These are phyloP conservation scores for Plutella xylostella DNA, from an alignment of 2,888 invertebrate genomes.

Conservation along the genomic window DNA sequence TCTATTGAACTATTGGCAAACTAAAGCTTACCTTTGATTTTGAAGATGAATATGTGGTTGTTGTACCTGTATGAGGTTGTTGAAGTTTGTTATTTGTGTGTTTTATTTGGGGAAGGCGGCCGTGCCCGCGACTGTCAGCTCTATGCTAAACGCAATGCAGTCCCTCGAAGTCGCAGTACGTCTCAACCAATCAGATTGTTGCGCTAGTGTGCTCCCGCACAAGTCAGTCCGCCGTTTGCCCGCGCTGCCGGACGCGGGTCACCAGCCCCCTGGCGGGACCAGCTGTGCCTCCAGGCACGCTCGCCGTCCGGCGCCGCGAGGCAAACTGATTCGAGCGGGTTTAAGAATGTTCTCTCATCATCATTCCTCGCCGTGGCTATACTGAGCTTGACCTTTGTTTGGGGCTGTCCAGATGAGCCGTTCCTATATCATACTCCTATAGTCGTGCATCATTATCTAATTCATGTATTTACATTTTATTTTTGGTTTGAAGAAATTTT, in stretches of 20 bases:
- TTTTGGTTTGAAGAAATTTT: neutral
- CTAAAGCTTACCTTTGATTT: too few species aligned
- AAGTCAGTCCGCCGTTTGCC: too few species aligned
- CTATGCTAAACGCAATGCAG: slow-evolving; percentile 81
- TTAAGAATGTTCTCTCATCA: slow-evolving; percentile 2
- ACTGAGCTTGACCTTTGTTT: neutral
- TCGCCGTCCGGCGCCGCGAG: neutral
- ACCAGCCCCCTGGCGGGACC: too few species aligned
- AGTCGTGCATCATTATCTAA: too few species aligned
- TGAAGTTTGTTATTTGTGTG: slow-evolving; percentile 60
- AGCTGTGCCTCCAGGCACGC: too few species aligned
- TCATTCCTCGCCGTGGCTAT: neutral
- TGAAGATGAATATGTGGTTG: too few species aligned
- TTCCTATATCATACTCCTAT: neutral
- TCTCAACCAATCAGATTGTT: slow-evolving; percentile 62
- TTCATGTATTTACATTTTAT: neutral
- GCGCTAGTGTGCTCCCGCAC: slow-evolving; percentile 68
- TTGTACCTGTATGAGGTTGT: slow-evolving; percentile 21
- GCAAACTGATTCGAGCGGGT: neutral
- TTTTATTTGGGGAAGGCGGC: slow-evolving; percentile 74
- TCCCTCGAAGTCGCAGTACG: slow-evolving; percentile 69
- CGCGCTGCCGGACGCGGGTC: slow-evolving; percentile 32
- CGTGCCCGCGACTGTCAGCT: slow-evolving; percentile 80
- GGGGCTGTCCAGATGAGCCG: neutral
- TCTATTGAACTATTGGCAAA: too few species aligned